These are phyloP conservation scores for Altica lythri DNA, from an alignment of 2,888 invertebrate genomes.

Conservation along the genomic window DNA sequence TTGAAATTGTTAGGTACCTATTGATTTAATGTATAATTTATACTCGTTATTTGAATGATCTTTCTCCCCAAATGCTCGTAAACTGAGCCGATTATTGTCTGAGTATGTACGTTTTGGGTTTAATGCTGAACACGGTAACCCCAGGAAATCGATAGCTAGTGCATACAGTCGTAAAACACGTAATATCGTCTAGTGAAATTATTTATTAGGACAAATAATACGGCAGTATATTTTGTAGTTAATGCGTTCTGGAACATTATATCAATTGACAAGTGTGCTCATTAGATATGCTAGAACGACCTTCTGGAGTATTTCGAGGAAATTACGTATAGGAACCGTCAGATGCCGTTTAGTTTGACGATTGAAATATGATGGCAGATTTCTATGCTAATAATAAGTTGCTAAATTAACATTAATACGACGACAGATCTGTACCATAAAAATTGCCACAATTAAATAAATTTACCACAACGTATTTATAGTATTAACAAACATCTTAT, in stretches of 20 bases:
- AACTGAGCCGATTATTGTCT: no score
- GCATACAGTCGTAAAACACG: constrained; percentile 16
- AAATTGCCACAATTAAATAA: no score
- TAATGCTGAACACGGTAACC: no score
- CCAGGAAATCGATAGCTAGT: constrained; percentile 11
- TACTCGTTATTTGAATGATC: no score
- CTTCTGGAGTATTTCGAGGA: constrained; percentile 19
- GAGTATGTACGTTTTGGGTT: no score
- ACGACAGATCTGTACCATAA: constrained; percentile 7
- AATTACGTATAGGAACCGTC: constrained; percentile 22
- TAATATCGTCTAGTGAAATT: constrained; percentile 15
- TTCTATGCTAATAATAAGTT: constrained; percentile 3
- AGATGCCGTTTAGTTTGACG: constrained; percentile 17
- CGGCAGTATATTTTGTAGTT: constrained; percentile 19
- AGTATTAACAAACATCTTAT: no score
- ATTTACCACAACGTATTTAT: no score
- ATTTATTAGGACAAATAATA: constrained; percentile 26
- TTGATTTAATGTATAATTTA: no score
- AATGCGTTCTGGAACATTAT: constrained; percentile 31
- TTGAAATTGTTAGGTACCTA: no score
- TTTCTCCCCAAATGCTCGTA: no score
- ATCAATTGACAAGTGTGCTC: constrained; percentile 26
- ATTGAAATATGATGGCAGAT: constrained; percentile 12
- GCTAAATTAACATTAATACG: constrained; percentile 7
- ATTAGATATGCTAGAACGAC: constrained; percentile 23